These are phyloP conservation scores for Acyrthosiphon pisum DNA, from an alignment of 1,140 invertebrate genomes.

Conservation along the genomic window DNA sequence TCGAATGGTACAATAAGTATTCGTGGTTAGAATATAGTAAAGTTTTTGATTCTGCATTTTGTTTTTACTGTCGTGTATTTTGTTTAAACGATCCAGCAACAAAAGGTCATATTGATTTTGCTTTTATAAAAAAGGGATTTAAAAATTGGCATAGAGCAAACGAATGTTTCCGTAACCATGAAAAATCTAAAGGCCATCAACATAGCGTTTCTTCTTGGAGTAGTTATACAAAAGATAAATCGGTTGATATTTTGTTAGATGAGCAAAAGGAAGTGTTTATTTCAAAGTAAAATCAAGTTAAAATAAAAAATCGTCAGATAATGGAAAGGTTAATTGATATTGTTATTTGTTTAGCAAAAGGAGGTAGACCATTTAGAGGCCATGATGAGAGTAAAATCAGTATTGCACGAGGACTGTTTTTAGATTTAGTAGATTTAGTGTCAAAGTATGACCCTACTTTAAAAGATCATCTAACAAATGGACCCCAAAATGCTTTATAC, in stretches of 20 bases:
- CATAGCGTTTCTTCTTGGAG: constrained; percentile 11
- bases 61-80: constrained; percentile 29
- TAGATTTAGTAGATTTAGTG: constrained; percentile 43
- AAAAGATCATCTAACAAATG: background rate
- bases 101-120: constrained; percentile 13
- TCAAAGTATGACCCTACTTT: constrained; percentile 52
- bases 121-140: constrained; percentile 6
- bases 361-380: constrained; percentile 24
- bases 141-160: constrained; percentile 33
- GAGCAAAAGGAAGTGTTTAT: constrained; percentile 4
- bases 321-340: constrained; percentile 42
- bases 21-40: constrained; percentile 37
- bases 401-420: background rate
- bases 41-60: constrained; percentile 14
- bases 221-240: constrained; percentile 15
- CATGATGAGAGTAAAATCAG: constrained; percentile 27
- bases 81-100: background rate
- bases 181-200: constrained; percentile 5
- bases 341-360: constrained; percentile 37
- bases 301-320: constrained; percentile 29
- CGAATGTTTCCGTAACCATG: background rate
- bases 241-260: constrained; percentile 12
- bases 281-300: constrained; percentile 21
- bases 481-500: constrained; percentile 44
- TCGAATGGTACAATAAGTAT: constrained; percentile 37